phyloP scores from a whole-genome alignment of 1,140 invertebrate species.

The Hermetia illucens region DNA sequence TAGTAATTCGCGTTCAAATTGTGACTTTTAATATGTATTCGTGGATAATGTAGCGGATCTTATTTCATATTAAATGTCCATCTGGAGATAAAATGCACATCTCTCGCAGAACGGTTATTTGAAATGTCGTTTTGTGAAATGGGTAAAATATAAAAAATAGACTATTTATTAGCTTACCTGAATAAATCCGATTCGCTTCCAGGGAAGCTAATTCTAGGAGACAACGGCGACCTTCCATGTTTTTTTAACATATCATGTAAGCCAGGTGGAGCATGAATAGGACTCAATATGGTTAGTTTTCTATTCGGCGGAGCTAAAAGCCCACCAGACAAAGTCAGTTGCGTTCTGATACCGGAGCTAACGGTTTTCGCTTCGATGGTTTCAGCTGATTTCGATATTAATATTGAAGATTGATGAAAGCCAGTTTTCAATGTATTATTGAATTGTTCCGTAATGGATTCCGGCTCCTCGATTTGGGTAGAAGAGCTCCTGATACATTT shows the following conservation, averaged over 20 bases:
- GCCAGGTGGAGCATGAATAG: conserved; percentile 25
- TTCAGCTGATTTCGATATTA: conserved; percentile 29
- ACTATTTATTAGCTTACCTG: conserved; percentile 29
- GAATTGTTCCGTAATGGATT: conserved; percentile 1
- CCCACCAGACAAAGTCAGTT: conserved; percentile 26
- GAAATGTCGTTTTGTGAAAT: no score
- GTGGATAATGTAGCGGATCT: no score
- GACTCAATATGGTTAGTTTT: conserved; percentile 29
- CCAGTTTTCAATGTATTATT: no score
- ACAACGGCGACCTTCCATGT: conserved; percentile 22
- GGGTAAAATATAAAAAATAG: no score
- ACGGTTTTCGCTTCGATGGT: conserved; percentile 27
- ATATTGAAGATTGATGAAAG: conserved; percentile 25
- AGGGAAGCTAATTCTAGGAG: conserved; percentile 26
- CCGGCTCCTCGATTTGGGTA: conserved; percentile 25
- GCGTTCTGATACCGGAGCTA: conserved; percentile 20
- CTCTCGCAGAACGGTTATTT: no score
- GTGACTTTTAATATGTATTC: no score
- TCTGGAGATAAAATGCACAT: no score
- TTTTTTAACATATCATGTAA: conserved; percentile 27
- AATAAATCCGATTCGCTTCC: conserved; percentile 28
- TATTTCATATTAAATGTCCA: no score
- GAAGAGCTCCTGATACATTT: conserved; percentile 29
- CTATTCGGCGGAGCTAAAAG: conserved; percentile 27
- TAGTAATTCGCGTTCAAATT: no score